phyloP scores from a whole-genome alignment of 2,888 invertebrate species.

The Oxytorus armatus region DNA sequence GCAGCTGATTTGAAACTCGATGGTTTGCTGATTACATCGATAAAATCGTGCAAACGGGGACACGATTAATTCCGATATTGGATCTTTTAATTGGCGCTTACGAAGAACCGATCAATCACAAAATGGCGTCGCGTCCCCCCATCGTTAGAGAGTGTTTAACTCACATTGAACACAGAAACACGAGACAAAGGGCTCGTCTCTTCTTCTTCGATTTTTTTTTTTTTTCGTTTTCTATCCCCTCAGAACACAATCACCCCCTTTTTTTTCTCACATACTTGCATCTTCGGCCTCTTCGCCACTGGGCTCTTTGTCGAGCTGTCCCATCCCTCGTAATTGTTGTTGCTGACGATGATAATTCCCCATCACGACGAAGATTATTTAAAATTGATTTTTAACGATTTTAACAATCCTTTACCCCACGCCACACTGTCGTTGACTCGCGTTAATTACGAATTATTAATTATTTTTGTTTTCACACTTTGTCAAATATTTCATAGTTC shows the following conservation, averaged over 20 bases:
- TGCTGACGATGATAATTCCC: slow-evolving; percentile 26
- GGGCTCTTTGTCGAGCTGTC: slow-evolving; percentile 60
- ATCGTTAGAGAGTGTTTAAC: not conserved
- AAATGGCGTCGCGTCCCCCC: slow-evolving; percentile 9
- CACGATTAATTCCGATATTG: slow-evolving; percentile 18
- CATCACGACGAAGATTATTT: slow-evolving; percentile 28
- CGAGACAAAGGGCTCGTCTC: not conserved
- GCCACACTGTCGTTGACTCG: too few relatives aligned
- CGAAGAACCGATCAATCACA: slow-evolving; percentile 32
- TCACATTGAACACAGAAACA: slow-evolving; percentile 14
- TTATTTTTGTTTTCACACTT: not conserved
- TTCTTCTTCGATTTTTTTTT: not conserved
- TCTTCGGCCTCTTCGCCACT: slow-evolving; percentile 57
- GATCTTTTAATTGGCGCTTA: slow-evolving; percentile 11
- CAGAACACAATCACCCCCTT: not conserved
- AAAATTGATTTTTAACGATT: not conserved
- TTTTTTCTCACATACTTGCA: slow-evolving; percentile 44
- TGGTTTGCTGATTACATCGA: slow-evolving; percentile 42
- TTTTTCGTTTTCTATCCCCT: not conserved
- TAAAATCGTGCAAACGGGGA: not conserved
- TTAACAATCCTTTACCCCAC: too few relatives aligned
- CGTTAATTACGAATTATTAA: not conserved
- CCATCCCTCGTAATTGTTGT: slow-evolving; percentile 49
- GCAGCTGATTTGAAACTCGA: slow-evolving; percentile 69
- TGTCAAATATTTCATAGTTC: not conserved